A percentile compares a stretch with the other conserved stretches of the same genome.
Evolutionary conservation across 2,888 invertebrate genomes (phyloP).

Genomic region (Dicycla oo): DNA sequence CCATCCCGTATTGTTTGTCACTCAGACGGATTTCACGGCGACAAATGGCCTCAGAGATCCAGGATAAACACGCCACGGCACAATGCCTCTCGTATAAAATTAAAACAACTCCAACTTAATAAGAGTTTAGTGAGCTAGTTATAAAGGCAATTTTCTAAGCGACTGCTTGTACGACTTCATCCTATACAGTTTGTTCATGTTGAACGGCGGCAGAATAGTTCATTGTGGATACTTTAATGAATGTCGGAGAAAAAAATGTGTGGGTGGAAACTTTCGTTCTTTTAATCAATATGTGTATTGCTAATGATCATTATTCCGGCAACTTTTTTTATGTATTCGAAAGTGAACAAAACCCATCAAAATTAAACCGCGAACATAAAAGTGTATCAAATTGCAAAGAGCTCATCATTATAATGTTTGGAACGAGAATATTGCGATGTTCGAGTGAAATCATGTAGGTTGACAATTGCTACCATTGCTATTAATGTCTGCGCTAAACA

Average conservation of each 20-base stretch:
- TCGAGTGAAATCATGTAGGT: conserved; percentile 67
- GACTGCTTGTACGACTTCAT: conserved; percentile 61
- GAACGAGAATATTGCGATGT: conserved; percentile 64
- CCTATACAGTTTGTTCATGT: conserved; percentile 55
- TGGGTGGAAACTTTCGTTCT: conserved; percentile 55
- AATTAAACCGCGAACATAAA: conserved; percentile 76
- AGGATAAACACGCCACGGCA: conserved; percentile 79
- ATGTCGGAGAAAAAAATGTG: conserved; percentile 49
- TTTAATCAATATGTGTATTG: conserved; percentile 49
- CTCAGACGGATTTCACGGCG: conserved; percentile 84
- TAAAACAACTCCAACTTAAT: conserved; percentile 76
- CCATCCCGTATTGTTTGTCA: conserved; percentile 86
- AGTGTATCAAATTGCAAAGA: conserved; percentile 84
- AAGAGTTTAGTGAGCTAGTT: conserved; percentile 70
- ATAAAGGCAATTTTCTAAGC: conserved; percentile 65
- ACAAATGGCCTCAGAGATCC: conserved; percentile 86
- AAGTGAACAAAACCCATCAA: conserved; percentile 73
- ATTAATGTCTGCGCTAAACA: conserved; percentile 63
- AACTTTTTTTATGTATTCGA: conserved; percentile 64
- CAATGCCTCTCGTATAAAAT: conserved; percentile 80
- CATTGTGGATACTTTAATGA: conserved; percentile 63
- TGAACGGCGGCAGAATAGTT: conserved; percentile 66
- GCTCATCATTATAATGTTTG: conserved; percentile 69
- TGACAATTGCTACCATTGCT: conserved; percentile 66
- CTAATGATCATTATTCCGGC: conserved; percentile 60